Evolutionary conservation across 2,113 vertebrate genomes (phyloP).

Genomic region (Electrona antarctica): DNA sequence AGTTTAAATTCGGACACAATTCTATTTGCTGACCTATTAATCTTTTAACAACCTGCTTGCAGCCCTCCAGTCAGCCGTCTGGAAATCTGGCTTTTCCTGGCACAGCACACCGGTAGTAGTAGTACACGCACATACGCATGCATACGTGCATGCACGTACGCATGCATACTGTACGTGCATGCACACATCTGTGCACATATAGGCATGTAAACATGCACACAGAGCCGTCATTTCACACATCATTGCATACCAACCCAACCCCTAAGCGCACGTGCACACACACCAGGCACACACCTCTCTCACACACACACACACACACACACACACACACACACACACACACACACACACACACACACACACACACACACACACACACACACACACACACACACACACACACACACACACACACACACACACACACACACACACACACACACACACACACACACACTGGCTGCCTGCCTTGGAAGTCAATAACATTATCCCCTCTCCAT

Average conservation of each 20-base stretch:
- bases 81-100: background rate
- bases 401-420: background rate
- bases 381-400: background rate
- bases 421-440: constrained; percentile 14
- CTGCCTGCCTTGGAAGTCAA: constrained; percentile 60
- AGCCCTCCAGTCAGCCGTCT: background rate
- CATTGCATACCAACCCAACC: too few relatives aligned
- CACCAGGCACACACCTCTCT: too few relatives aligned
- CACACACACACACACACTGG: constrained; percentile 1
- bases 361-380: background rate
- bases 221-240: background rate
- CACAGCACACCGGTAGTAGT: background rate
- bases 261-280: background rate
- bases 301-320: background rate
- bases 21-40: background rate
- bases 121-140: background rate
- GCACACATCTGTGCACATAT: background rate
- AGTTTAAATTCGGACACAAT: background rate
- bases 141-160: background rate
- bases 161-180: too few relatives aligned
- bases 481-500: constrained; percentile 65
- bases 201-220: background rate
- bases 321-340: background rate
- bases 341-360: constrained; percentile 17
- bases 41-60: constrained; percentile 19